These are phyloP conservation scores for Tachysurus vachellii DNA, from an alignment of 2,113 vertebrate species.

Conservation along the genomic window DNA sequence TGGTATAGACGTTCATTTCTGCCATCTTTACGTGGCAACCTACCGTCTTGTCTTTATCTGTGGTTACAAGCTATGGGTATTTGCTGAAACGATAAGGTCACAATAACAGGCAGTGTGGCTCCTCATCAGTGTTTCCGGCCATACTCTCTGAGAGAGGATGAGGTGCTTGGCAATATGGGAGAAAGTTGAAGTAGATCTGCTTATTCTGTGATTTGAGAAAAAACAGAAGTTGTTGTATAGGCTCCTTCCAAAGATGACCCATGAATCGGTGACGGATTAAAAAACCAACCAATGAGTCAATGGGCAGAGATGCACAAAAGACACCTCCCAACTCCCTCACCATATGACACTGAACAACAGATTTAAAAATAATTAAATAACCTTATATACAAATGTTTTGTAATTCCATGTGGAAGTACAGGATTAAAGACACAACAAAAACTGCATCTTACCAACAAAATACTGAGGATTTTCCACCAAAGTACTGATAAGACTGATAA, in stretches of 20 bases:
- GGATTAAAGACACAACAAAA: background rate
- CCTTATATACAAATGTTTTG: background rate
- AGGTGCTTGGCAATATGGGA: background rate
- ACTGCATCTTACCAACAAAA: background rate
- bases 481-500: background rate
- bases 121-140: too few species aligned
- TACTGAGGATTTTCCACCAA: background rate
- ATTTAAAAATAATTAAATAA: background rate
- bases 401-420: background rate
- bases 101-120: background rate
- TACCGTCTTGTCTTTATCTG: background rate
- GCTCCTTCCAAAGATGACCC: background rate
- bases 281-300: background rate
- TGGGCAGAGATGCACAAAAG: background rate
- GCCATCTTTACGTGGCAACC: background rate
- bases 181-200: background rate
- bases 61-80: background rate
- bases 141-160: background rate
- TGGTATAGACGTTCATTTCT: background rate
- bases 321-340: background rate
- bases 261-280: background rate
- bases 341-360: background rate
- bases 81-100: background rate
- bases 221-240: background rate
- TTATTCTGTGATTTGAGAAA: background rate